A percentile compares a stretch with the other conserved stretches of the same genome.
Evolutionary conservation across 2,888 invertebrate genomes (phyloP).

Genomic region (Boloria euphrosyne): DNA sequence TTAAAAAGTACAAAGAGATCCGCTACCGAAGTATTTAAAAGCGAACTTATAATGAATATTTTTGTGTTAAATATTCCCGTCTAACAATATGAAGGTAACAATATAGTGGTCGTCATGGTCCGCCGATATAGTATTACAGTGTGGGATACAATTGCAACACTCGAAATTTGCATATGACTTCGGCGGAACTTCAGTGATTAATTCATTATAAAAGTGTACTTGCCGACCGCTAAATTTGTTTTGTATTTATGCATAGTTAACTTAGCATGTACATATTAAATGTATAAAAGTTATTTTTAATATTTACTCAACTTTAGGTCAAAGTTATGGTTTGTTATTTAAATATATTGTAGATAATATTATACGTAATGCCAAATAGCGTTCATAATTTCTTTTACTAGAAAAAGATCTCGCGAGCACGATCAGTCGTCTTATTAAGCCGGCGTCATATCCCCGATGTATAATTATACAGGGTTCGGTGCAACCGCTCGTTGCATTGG

Average conservation of each 20-base stretch:
- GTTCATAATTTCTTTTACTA: constrained; percentile 22
- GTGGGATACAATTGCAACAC: constrained; percentile 69
- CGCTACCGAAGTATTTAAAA: constrained; percentile 46
- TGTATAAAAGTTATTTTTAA: background rate
- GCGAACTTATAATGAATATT: constrained; percentile 60
- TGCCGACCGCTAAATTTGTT: constrained; percentile 31
- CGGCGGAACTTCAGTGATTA: constrained; percentile 63
- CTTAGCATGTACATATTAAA: background rate
- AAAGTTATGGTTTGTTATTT: too few species aligned
- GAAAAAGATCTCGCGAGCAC: constrained; percentile 30
- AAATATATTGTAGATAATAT: constrained; percentile 1
- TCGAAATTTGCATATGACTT: constrained; percentile 74
- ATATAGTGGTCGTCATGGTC: constrained; percentile 66
- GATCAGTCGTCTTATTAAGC: constrained; percentile 42
- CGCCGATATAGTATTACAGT: constrained; percentile 52
- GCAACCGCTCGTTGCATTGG: constrained; percentile 56
- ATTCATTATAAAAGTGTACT: constrained; percentile 39
- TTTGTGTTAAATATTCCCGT: constrained; percentile 44
- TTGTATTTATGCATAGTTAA: constrained; percentile 29
- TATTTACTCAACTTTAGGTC: too few species aligned
- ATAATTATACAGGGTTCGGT: constrained; percentile 60
- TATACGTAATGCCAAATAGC: constrained; percentile 7
- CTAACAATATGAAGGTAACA: constrained; percentile 47
- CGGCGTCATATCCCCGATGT: constrained; percentile 53
- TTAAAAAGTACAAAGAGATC: constrained; percentile 40